Evolutionary conservation across 2,888 invertebrate genomes (phyloP).

Genomic region (Phania funesta): DNA sequence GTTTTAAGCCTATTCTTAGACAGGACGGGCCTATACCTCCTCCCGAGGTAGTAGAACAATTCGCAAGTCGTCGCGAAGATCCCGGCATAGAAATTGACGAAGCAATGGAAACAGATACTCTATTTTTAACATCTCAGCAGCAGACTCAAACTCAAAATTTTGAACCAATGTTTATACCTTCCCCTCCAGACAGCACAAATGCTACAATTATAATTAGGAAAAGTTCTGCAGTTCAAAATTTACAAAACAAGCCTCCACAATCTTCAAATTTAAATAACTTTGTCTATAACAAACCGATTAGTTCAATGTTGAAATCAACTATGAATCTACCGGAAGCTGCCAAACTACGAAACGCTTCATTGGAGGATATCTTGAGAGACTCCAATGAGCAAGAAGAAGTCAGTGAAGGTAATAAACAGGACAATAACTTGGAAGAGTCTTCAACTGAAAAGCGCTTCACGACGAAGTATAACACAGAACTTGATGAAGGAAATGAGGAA

Average conservation of each 20-base stretch:
- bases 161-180: conserved; percentile 91
- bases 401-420: neutral
- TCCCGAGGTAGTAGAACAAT: conserved; percentile 79
- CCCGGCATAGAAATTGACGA: conserved; percentile 78
- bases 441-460: neutral
- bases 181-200: conserved; percentile 85
- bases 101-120: conserved; percentile 78
- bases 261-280: conserved; percentile 7
- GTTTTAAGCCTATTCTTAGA: conserved; percentile 87
- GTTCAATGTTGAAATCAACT: conserved; percentile 58
- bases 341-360: conserved; percentile 79
- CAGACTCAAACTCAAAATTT: conserved; percentile 84
- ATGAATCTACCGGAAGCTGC: conserved; percentile 70
- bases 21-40: conserved; percentile 80
- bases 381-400: conserved; percentile 28
- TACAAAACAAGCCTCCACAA: neutral
- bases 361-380: conserved; percentile 70
- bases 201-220: conserved; percentile 71
- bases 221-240: conserved; percentile 35
- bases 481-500: conserved; percentile 61
- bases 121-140: conserved; percentile 79
- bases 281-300: conserved; percentile 71
- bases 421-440: conserved; percentile 30
- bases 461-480: conserved; percentile 38
- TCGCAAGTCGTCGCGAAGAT: conserved; percentile 78